Base-by-base conservation (phyloP, 2,888 invertebrate genomes). In the Scaptomyza polygonia region DNA sequence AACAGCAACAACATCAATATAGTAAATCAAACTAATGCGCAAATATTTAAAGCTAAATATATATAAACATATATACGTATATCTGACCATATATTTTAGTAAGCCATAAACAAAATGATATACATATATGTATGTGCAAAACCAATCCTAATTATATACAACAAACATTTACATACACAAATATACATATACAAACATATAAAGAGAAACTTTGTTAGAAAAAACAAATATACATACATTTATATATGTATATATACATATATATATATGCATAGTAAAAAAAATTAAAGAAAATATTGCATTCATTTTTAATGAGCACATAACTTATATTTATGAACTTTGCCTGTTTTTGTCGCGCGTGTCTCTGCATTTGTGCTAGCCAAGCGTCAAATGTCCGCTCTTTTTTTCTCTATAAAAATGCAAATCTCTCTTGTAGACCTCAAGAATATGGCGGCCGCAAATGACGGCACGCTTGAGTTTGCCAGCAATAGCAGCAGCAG, bases 401-500 rank as follows among this genome's bases (percentile, higher is more conserved):
- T 42, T 25, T 47, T 8, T 44, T 52, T 29, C 47, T 51, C 21
- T 58, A 43, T 49, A 59, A 21, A 61, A 52, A 36, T 78, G 59
- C 58, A 64, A 71, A 61, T 78, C 59, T 80, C 43, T 79, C 30
- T 85, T 86, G 63, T 89, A 91, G 91, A 91, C 90, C 88, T 91
- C 74, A 91, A 91, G 76, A 91, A 91, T 75, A 91, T 91, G 78
- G 88, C 90, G 77, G 82, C 90, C 83, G 85, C 90, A 76, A 91
- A 90, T 73, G 90, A 90, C 79, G 86, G 90, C 69, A 71, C 82
- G 40, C 88, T 91, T 76, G 90, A 90, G 67, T 88, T 89, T 68
- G 77, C 86, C 64, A 80, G 71, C 61, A 63, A 51, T 72, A 77
- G 68, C 66, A 78, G 65, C 56, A 83, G 52, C 71, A 75, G 75